Base-by-base conservation (phyloP, 1,140 invertebrate species). In the Drosophila nannoptera region DNA sequence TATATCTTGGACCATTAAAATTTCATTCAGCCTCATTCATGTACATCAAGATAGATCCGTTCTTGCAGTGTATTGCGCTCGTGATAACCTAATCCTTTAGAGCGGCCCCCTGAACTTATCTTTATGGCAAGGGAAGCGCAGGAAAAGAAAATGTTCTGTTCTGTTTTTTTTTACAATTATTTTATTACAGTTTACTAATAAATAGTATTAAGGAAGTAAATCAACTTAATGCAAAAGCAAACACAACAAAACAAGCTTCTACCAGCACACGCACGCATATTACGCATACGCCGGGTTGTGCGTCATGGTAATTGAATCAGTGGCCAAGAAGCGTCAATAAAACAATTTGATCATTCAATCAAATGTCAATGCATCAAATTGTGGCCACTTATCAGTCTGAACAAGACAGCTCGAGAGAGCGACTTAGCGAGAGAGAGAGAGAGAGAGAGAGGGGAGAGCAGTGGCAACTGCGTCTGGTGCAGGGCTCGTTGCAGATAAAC, bases 251-350 rank as follows among this genome's bases (percentile, higher is more conserved):
- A 43, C 53, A 9, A 29, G 33, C 33, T 29, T 53, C 11, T 22
- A 11, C 32, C 33, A n/a, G 4, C 38, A 31, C 6, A 40, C 54
- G 29, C 22, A 55, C 53, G 31, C 36, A 9, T 11, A 56, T 70
- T 66, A 58, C 68, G 68, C 40, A 70, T 70, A 70, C 68, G 68
- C 62, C 45, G n/a, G 16, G 48, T 1, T 56, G 48, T 52, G 55
- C 55, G 40, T 56, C 42, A 43, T 56, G 54, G 40, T 33, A 43
- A 46, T 46, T n/a, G 36, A 56, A 56, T 56, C 56, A 45, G 54
- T 56, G 22, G 56, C 32, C 56, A 46, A 46, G 35, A 22, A 59
- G 32, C 56, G 43, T 46, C 42, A 59, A 59, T 59, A 29, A 59
- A 59, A 59, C 56, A 36, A 59, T 59, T 59, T 35, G 43, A 35